Percentiles rank a stretch among this genome's conserved stretches.
phyloP scores from a whole-genome alignment of 2,888 invertebrate species.

The Ennomos erosarius region DNA sequence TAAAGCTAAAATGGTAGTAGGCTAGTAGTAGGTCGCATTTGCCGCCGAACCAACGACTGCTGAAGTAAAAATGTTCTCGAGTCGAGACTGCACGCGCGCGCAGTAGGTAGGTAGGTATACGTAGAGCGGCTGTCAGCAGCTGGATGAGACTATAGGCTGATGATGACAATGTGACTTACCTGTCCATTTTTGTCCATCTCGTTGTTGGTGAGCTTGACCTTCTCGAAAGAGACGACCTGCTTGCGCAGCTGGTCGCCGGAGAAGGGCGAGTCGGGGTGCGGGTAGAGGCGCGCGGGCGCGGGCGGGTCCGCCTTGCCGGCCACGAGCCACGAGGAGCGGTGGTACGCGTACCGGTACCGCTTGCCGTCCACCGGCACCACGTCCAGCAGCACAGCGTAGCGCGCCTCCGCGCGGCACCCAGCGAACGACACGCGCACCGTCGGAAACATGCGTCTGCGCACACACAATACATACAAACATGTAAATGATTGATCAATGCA shows the following conservation, averaged over 20 bases:
- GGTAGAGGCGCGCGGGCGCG: constrained; percentile 95
- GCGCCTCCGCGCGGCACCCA: constrained; percentile 91
- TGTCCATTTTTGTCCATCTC: constrained; percentile 98
- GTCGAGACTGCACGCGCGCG: no score
- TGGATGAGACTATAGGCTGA: no score
- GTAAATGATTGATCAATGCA: neutral
- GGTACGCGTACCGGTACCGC: constrained; percentile 98
- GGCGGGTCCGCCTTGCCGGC: constrained; percentile 99
- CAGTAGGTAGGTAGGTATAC: no score
- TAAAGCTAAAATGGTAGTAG: no score
- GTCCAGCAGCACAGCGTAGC: constrained; percentile 97
- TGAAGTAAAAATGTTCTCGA: no score
- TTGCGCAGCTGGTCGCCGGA: constrained; percentile 97
- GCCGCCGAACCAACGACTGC: no score
- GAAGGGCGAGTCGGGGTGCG: constrained; percentile 98
- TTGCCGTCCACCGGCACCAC: constrained; percentile 98
- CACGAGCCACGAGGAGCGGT: constrained; percentile 98
- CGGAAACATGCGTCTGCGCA: constrained; percentile 97
- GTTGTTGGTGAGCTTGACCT: constrained; percentile 99
- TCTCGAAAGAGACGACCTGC: constrained; percentile 99
- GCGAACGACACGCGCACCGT: constrained; percentile 97
- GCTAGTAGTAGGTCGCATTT: no score
- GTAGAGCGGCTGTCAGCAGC: no score
- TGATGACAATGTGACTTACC: constrained; percentile 82
- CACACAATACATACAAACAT: constrained; percentile 15